phyloP scores from a whole-genome alignment of 1,140 invertebrate species.

The Sitobion miscanthi region DNA sequence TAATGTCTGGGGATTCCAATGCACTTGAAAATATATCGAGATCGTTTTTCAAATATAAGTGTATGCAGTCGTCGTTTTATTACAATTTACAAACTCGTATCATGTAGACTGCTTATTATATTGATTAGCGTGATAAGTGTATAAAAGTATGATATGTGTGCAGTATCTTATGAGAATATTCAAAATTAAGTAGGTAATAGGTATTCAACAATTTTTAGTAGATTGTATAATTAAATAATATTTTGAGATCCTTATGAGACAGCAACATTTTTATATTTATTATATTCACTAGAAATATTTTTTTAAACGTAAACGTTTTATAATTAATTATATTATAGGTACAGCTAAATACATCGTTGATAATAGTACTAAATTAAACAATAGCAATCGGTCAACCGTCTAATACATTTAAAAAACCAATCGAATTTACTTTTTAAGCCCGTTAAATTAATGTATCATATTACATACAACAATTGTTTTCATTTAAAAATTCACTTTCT shows the following conservation, averaged over 20 bases:
- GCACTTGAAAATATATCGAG: too few relatives aligned
- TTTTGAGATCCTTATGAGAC: not conserved
- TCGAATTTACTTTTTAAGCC: not conserved
- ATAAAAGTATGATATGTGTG: too few relatives aligned
- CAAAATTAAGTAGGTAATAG: not conserved
- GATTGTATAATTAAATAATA: not conserved
- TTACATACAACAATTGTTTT: too few relatives aligned
- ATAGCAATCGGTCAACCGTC: not conserved
- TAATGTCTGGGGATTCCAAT: too few relatives aligned
- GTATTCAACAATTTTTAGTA: not conserved
- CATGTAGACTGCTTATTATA: too few relatives aligned
- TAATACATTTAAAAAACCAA: not conserved
- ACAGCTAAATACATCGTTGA: not conserved
- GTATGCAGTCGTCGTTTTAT: too few relatives aligned
- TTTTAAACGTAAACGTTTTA: not conserved
- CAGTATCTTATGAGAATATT: not conserved
- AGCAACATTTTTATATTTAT: not conserved
- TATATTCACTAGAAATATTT: not conserved
- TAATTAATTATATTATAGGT: not conserved
- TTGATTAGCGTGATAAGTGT: too few relatives aligned
- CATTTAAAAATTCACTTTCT: not conserved
- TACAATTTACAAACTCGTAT: too few relatives aligned
- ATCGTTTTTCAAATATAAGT: too few relatives aligned
- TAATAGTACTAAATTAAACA: not conserved
- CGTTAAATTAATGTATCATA: too few relatives aligned